phyloP scores from a whole-genome alignment of 2,113 vertebrate genomes.

The Cyprinus carpio region DNA sequence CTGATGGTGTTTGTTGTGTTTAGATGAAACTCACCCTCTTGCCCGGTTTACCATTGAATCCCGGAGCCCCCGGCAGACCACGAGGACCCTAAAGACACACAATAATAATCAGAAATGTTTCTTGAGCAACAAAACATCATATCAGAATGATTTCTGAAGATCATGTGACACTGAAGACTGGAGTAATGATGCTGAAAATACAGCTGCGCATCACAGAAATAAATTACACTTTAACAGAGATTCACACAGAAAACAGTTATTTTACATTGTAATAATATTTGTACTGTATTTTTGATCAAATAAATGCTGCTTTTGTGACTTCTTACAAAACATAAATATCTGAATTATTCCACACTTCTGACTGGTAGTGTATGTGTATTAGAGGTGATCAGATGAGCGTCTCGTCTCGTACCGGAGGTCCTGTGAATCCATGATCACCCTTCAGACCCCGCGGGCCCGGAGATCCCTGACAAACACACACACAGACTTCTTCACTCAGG shows the following conservation, averaged over 20 bases:
- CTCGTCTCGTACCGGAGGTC: slow-evolving; percentile 77
- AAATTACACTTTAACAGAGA: background rate
- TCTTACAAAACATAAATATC: background rate
- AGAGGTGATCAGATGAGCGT: background rate
- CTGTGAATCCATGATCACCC: slow-evolving; percentile 83
- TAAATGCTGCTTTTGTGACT: background rate
- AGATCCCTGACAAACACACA: slow-evolving; percentile 74
- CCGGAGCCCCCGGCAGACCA: slow-evolving; percentile 64
- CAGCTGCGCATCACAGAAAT: background rate
- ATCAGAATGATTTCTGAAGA: background rate
- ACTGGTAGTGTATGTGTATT: background rate
- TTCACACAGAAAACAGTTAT: no score
- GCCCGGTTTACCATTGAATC: slow-evolving; percentile 70
- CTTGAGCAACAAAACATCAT: background rate
- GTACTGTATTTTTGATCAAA: no score
- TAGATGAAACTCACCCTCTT: slow-evolving; percentile 66
- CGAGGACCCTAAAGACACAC: slow-evolving; percentile 65
- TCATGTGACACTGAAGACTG: background rate
- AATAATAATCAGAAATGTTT: background rate
- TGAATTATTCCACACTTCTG: no score
- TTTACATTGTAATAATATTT: no score
- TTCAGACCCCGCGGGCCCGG: slow-evolving; percentile 85
- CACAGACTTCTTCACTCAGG: background rate
- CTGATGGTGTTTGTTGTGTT: background rate
- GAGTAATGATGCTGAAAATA: background rate